phyloP scores from a whole-genome alignment of 2,888 invertebrate species.

The Athalia cordata region DNA sequence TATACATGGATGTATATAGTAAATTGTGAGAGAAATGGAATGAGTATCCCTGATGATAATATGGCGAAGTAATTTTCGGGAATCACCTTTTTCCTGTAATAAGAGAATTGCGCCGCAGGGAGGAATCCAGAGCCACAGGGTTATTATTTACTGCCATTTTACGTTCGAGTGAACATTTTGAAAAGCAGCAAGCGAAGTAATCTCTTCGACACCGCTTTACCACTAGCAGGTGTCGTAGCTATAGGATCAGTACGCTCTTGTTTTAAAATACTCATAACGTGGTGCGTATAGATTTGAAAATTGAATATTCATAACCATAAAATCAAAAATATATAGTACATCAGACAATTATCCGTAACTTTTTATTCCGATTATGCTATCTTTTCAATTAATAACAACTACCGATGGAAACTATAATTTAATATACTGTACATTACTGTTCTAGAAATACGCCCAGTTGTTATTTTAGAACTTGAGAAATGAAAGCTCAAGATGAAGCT shows the following conservation, averaged over 20 bases:
- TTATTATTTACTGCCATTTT: slow-evolving; percentile 28
- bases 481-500: not conserved
- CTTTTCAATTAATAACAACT: slow-evolving; percentile 3
- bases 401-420: not conserved
- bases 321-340: not conserved
- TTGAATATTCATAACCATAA: too few relatives aligned
- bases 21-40: slow-evolving; percentile 31
- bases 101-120: slow-evolving; percentile 32
- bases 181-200: slow-evolving; percentile 16
- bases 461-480: not conserved
- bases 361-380: slow-evolving; percentile 9
- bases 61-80: slow-evolving; percentile 39
- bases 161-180: slow-evolving; percentile 10
- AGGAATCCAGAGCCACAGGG: not conserved
- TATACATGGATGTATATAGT: not conserved
- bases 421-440: not conserved
- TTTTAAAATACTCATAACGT: too few relatives aligned
- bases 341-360: slow-evolving; percentile 26
- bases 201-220: slow-evolving; percentile 13
- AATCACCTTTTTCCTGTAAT: slow-evolving; percentile 32
- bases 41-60: slow-evolving; percentile 39
- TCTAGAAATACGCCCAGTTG: too few relatives aligned
- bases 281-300: too few relatives aligned
- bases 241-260: not conserved
- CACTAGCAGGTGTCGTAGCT: not conserved